Evolutionary conservation across 2,888 invertebrate genomes (phyloP).

Genomic region (Pristionchus entomophagus): DNA sequence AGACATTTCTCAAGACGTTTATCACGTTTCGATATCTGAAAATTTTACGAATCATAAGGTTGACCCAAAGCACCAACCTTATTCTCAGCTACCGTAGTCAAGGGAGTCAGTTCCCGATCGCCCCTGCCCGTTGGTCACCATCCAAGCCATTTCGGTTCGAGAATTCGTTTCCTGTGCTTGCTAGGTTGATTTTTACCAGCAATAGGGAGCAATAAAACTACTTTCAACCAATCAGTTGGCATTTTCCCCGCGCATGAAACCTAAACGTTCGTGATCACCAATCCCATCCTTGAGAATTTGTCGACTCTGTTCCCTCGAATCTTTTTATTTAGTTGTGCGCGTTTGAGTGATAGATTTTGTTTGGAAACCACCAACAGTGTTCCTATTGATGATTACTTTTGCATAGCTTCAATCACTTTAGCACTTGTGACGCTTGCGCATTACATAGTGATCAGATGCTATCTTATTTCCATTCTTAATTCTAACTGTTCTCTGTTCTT

Average conservation of each 20-base stretch:
- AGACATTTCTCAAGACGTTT: not conserved
- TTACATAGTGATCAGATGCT: too few species aligned
- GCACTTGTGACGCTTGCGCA: too few species aligned
- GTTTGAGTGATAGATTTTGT: too few species aligned
- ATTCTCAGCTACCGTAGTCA: not conserved
- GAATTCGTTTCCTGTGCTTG: not conserved
- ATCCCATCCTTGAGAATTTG: too few species aligned
- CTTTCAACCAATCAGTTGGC: not conserved
- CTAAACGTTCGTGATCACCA: not conserved
- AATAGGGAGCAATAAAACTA: not conserved
- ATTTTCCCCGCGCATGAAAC: not conserved
- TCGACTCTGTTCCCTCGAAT: too few species aligned
- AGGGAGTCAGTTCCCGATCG: not conserved
- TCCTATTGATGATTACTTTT: too few species aligned
- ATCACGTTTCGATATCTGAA: not conserved
- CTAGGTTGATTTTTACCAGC: not conserved
- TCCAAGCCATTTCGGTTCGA: not conserved
- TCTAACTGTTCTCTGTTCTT: too few species aligned
- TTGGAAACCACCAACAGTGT: too few species aligned
- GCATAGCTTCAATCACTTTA: too few species aligned
- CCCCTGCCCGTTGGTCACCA: conserved; percentile 27
- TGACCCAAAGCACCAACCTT: not conserved
- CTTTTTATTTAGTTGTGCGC: too few species aligned
- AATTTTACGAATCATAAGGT: not conserved
- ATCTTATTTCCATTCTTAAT: too few species aligned